Conservation (phyloP, 2,113 vertebrate species). For the Cebidichthys violaceus region DNA sequence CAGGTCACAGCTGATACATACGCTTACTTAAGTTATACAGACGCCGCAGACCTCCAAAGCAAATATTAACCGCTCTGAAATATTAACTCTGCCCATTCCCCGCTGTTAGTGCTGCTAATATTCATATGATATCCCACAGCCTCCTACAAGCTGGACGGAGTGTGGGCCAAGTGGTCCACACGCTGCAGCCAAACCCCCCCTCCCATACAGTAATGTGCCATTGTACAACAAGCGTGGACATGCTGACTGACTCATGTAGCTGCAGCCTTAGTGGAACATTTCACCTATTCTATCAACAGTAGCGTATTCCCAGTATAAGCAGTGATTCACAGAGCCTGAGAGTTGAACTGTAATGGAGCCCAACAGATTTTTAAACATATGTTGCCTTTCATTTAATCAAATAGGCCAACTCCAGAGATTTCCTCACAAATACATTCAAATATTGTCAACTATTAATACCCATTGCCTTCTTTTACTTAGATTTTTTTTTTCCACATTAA, state of each 20-base stretch:
- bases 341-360: slow-evolving; percentile 23
- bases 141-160: slow-evolving; percentile 35
- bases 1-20: not conserved
- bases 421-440: not conserved
- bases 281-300: slow-evolving; percentile 16
- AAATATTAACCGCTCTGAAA: slow-evolving; percentile 18
- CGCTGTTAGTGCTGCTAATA: slow-evolving; percentile 5
- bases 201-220: slow-evolving; percentile 18
- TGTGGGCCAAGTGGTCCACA: slow-evolving; percentile 43
- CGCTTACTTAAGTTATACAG: not conserved
- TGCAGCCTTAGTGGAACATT: slow-evolving; percentile 26
- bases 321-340: slow-evolving; percentile 46
- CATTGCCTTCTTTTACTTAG: not conserved
- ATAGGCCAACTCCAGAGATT: slow-evolving; percentile 1
- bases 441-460: not conserved
- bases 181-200: no score
- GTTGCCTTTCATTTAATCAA: slow-evolving; percentile 33
- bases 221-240: slow-evolving; percentile 45
- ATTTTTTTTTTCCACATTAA: not conserved
- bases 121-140: slow-evolving; percentile 25
- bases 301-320: not conserved
- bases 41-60: slow-evolving; percentile 1
- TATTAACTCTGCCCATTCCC: not conserved
- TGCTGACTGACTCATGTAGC: slow-evolving; percentile 58
- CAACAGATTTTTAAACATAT: slow-evolving; percentile 34